Percentiles rank a stretch among this genome's conserved stretches.
These are phyloP conservation scores for Helicoverpa armigera DNA, from an alignment of 1,140 invertebrate genomes.

Conservation along the genomic window DNA sequence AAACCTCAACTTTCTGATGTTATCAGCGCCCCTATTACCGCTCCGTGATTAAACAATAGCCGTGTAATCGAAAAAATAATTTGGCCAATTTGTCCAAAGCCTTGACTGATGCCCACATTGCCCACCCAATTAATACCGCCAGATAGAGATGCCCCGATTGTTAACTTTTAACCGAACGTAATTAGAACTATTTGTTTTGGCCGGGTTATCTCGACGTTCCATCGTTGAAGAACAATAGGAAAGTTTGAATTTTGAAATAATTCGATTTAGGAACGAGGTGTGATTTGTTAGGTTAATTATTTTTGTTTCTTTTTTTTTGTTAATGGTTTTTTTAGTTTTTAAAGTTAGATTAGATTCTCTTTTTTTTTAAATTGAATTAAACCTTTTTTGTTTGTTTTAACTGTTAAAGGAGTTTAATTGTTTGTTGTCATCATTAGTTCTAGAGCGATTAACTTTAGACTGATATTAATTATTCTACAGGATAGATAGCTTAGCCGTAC, in stretches of 20 bases:
- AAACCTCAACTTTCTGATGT: slow-evolving; percentile 60
- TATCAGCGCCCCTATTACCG: slow-evolving; percentile 72
- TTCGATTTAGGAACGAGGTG: slow-evolving; percentile 62
- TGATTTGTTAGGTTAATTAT: slow-evolving; percentile 66
- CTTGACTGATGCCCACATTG: slow-evolving; percentile 53
- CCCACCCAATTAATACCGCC: slow-evolving; percentile 60
- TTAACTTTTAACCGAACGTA: slow-evolving; percentile 75
- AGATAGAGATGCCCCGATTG: slow-evolving; percentile 73
- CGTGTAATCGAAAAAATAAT: slow-evolving; percentile 83
- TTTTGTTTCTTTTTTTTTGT: slow-evolving; percentile 27
- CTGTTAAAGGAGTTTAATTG: not conserved
- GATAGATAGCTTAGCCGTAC: too few species aligned
- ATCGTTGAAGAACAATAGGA: slow-evolving; percentile 74
- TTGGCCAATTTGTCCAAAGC: slow-evolving; percentile 68
- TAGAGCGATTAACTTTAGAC: not conserved
- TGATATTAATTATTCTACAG: too few species aligned
- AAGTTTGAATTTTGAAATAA: slow-evolving; percentile 69
- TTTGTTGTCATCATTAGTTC: not conserved
- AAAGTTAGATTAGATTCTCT: not conserved
- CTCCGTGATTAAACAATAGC: slow-evolving; percentile 81
- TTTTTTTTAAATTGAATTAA: not conserved
- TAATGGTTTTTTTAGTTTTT: not conserved
- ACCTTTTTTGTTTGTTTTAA: not conserved
- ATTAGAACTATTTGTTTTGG: slow-evolving; percentile 82
- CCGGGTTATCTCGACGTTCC: slow-evolving; percentile 64